Evolutionary conservation across 1,140 invertebrate genomes (phyloP).

Genomic region (Lutraria rhynchaena): DNA sequence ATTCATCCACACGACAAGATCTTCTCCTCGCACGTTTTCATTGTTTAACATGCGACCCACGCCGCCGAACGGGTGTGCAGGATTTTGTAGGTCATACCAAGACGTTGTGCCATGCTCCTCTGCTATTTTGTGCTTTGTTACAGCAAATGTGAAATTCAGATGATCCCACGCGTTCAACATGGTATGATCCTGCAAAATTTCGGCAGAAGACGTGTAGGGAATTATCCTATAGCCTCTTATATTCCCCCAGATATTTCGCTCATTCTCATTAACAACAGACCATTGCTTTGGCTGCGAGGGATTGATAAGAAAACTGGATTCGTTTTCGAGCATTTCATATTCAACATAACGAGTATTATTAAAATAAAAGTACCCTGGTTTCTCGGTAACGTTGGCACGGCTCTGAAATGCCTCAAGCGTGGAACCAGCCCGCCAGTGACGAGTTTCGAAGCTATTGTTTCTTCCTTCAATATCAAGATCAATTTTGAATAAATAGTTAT

Average conservation of each 20-base stretch:
- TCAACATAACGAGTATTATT: constrained; percentile 43
- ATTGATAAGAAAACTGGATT: constrained; percentile 27
- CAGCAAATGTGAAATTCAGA: constrained; percentile 32
- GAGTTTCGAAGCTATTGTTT: constrained; percentile 48
- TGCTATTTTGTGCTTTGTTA: constrained; percentile 47
- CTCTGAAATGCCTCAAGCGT: constrained; percentile 35
- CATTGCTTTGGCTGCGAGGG: constrained; percentile 44
- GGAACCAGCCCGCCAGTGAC: constrained; percentile 33
- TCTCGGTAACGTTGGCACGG: constrained; percentile 32
- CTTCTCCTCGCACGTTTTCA: constrained; percentile 32
- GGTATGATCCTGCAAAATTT: constrained; percentile 38
- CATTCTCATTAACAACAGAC: constrained; percentile 53
- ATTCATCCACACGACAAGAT: constrained; percentile 56
- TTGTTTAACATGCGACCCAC: constrained; percentile 48
- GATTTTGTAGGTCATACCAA: constrained; percentile 47
- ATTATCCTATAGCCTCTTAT: constrained; percentile 42
- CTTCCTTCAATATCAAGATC: constrained; percentile 50
- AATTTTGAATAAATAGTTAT: constrained; percentile 54
- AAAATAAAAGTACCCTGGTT: constrained; percentile 49
- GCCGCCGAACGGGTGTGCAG: constrained; percentile 16
- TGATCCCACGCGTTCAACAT: constrained; percentile 54
- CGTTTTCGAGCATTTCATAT: constrained; percentile 31
- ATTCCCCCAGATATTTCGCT: constrained; percentile 50
- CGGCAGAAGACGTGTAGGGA: constrained; percentile 16
- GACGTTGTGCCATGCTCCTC: constrained; percentile 45